phyloP scores from a whole-genome alignment of 2,888 invertebrate species.

The Heliconius charithonia region DNA sequence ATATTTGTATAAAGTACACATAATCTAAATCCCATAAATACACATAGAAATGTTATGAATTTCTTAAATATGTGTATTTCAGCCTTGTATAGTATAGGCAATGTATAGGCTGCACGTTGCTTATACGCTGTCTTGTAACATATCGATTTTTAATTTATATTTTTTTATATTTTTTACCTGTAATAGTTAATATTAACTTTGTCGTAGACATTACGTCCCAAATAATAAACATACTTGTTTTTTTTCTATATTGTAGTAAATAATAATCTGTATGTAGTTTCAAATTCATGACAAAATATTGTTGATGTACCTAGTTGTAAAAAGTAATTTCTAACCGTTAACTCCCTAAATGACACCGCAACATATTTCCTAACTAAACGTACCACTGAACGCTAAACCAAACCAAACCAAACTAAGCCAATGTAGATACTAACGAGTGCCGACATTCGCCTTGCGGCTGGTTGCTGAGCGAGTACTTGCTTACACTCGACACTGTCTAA shows the following conservation, averaged over 20 bases:
- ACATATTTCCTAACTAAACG: constrained; percentile 10
- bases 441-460: too few species aligned
- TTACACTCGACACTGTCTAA: not conserved
- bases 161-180: constrained; percentile 2
- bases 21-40: not conserved
- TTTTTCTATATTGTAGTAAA: not conserved
- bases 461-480: too few species aligned
- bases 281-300: constrained; percentile 8
- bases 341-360: constrained; percentile 15
- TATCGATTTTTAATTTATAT: constrained; percentile 1
- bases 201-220: not conserved
- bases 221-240: not conserved
- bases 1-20: not conserved
- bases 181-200: constrained; percentile 7
- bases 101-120: not conserved
- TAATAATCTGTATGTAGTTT: not conserved
- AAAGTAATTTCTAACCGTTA: not conserved
- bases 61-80: not conserved
- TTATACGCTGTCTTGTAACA: not conserved
- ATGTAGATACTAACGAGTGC: constrained; percentile 12
- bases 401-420: too few species aligned
- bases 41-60: not conserved
- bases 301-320: not conserved
- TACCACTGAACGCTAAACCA: constrained; percentile 1
- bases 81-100: not conserved